phyloP scores from a whole-genome alignment of 2,888 invertebrate genomes.

The Agrilus mali region DNA sequence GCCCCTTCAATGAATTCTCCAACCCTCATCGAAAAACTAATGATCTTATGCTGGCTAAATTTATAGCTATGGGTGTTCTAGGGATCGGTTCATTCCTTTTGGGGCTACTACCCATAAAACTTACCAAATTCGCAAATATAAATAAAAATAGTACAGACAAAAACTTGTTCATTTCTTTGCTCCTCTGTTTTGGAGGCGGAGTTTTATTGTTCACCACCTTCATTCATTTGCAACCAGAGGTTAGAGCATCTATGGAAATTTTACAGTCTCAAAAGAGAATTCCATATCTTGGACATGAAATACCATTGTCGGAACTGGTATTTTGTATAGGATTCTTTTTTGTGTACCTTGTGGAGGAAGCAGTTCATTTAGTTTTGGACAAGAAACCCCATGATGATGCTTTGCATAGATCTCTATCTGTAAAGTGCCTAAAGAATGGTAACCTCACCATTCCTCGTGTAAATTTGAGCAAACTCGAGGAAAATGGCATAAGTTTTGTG shows the following conservation, averaged over 20 bases:
- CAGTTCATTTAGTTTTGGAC: conserved; percentile 43
- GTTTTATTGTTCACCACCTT: conserved; percentile 52
- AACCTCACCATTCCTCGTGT: conserved; percentile 28
- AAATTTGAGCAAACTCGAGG: conserved; percentile 27
- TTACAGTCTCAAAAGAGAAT: conserved; percentile 35
- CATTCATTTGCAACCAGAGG: conserved; percentile 52
- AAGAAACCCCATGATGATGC: conserved; percentile 34
- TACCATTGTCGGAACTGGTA: conserved; percentile 43
- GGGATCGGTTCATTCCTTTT: conserved; percentile 44
- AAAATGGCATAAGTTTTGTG: conserved; percentile 26
- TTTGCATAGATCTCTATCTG: conserved; percentile 41
- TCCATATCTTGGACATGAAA: conserved; percentile 33
- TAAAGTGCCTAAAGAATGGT: conserved; percentile 34
- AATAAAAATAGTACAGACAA: conserved; percentile 29
- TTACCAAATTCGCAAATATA: conserved; percentile 27
- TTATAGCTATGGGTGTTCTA: conserved; percentile 45
- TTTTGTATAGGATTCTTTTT: conserved; percentile 52
- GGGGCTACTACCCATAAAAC: conserved; percentile 42
- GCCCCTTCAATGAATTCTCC: too few species aligned
- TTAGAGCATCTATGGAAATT: conserved; percentile 41
- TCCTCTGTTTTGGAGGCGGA: conserved; percentile 53
- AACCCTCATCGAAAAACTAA: conserved; percentile 5
- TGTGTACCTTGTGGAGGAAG: conserved; percentile 49
- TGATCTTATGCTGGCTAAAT: conserved; percentile 40
- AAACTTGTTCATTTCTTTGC: conserved; percentile 41